Base-by-base conservation (phyloP, 2,888 invertebrate genomes). In the Drosophila tripunctata region DNA sequence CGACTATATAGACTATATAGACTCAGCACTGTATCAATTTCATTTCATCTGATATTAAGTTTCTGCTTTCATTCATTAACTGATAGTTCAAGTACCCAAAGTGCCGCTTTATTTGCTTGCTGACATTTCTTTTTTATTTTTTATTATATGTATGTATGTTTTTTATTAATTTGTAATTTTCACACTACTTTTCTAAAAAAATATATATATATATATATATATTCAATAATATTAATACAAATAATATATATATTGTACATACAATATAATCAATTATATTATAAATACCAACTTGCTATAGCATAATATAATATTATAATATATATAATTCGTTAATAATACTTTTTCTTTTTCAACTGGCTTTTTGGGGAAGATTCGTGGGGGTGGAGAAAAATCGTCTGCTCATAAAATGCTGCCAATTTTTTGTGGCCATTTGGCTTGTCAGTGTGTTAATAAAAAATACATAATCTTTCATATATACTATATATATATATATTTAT, bases 201-300 rank as follows among this genome's bases (percentile, higher is more conserved):
- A n/a, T n/a, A n/a, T n/a, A 78, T n/a, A n/a, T n/a, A n/a, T n/a
- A 22, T 22, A 22, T 22, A 22, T n/a, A n/a, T 86, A 80, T 84
- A 84, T 73, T 78, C 78, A 81, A 75, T 82, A 75, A 66, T 73
- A 76, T 61, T 64, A 87, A 82, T 82, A 79, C 80, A 80, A 85
- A 69, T 83, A 76, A 86, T n/a, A n/a, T n/a, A n/a, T n/a, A n/a
- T n/a, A n/a, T 69, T 80, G 76, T 83, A 80, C 86, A 86, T 85
- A 83, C 65, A 78, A 78, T 78, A 69, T 66, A 69, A 63, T 76
- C 87, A 74, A 84, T 76, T 68, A 76, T 83, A 82, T n/a, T n/a
- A 87, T 87, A 83, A 87, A 85, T 87, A 83, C 82, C 87, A 87
- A 83, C 83, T 87, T 85, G 71, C 76, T 83, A 78, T 83, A 74